Conservation (phyloP, 2,113 vertebrate species). For the Hemichromis elongatus region DNA sequence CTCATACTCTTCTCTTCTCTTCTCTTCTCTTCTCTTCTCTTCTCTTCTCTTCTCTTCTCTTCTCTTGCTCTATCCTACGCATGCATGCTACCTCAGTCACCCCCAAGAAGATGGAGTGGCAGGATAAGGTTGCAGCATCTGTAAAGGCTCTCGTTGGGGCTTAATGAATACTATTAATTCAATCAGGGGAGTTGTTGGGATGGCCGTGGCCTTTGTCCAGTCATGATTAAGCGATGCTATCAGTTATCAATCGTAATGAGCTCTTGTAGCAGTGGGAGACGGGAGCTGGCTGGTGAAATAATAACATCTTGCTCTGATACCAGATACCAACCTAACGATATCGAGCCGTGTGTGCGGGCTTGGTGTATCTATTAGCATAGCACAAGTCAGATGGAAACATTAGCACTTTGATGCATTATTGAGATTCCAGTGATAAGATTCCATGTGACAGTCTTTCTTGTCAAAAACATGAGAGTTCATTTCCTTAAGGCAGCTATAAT, state of each 20-base stretch:
- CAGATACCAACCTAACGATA: slow-evolving; percentile 19
- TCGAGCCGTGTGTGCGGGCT: neutral
- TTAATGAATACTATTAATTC: slow-evolving; percentile 77
- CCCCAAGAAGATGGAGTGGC: slow-evolving; percentile 56
- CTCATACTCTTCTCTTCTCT: neutral
- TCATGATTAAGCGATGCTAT: slow-evolving; percentile 69
- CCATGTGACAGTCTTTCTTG: neutral
- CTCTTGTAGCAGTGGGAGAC: slow-evolving; percentile 54
- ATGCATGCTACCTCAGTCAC: slow-evolving; percentile 50
- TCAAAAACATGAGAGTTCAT: neutral
- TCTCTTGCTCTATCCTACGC: neutral
- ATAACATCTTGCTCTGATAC: slow-evolving; percentile 53
- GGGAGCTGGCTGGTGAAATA: slow-evolving; percentile 35
- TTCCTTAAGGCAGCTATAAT: neutral
- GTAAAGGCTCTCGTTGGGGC: slow-evolving; percentile 60
- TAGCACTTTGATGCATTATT: neutral
- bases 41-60: slow-evolving; percentile 19
- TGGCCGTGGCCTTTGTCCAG: slow-evolving; percentile 65
- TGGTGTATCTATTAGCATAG: neutral
- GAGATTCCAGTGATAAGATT: neutral
- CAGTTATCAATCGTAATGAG: slow-evolving; percentile 75
- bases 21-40: neutral
- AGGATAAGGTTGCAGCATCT: slow-evolving; percentile 64
- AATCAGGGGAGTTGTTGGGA: slow-evolving; percentile 64
- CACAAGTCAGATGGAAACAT: neutral